Base-by-base conservation (phyloP, 2,888 invertebrate species). In the Drosophila merina region DNA sequence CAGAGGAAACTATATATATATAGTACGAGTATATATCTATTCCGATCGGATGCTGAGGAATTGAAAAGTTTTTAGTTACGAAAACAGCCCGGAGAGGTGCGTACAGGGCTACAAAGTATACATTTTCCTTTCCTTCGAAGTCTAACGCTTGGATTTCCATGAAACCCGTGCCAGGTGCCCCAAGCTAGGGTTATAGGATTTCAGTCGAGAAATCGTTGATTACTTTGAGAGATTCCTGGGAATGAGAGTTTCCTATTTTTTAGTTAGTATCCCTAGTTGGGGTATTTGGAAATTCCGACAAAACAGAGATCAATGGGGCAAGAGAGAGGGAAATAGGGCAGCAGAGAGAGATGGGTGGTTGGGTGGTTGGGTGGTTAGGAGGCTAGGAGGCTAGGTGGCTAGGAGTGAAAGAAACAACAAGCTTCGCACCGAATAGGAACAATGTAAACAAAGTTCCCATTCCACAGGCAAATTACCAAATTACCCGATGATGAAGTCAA, bases 381-480 rank as follows among this genome's bases (percentile, higher is more conserved):
- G 44, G 20, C n/a, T n/a, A 20, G 20, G 20, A 1, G 20, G 20
- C 1, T 20, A 2, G 14, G 14, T 14, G 14, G 14, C 14, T 14
- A 14, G 44, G 44, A 44, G 44, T 36, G 36, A 66, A 31, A 59
- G 45, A 25, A 62, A 71, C 45, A 55, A 64, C 33, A 56, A 51
- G 57, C 55, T 38, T 14, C 36, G 38, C 31, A 59, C 38, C 51
- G 73, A 74, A 74, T 76, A 78, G 78, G 76, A 83, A 84, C 72
- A 89, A 86, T 89, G 89, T 89, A 89, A 89, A 89, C 89, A 89
- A 88, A 86, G 71, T 74, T 79, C 78, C 81, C 78, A 81, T 88
- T 88, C 81, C 78, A 89, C 44, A 36, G 31, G 62, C 64, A 54
- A 64, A 64, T 64, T 64, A 64, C 63, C 64, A 64, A 88, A 84